phyloP scores from a whole-genome alignment of 2,113 vertebrate species.

The Chamaetylas fuelleborni region DNA sequence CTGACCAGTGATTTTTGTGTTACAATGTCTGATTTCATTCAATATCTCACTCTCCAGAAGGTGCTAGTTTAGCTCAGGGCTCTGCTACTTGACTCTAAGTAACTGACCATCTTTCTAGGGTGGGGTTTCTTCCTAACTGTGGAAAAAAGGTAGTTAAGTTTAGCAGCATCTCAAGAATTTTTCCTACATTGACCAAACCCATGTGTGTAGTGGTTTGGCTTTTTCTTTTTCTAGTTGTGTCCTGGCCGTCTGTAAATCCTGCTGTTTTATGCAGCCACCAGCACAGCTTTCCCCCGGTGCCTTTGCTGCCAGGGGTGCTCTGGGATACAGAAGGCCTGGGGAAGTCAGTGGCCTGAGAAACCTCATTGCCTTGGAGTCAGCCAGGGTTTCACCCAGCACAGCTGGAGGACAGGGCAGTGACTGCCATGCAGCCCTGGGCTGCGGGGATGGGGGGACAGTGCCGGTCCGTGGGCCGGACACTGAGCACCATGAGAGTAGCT shows the following conservation, averaged over 20 bases:
- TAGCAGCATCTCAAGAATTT: slow-evolving; percentile 17
- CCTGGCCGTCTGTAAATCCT: slow-evolving; percentile 9
- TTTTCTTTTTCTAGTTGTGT: neutral
- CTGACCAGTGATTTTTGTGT: slow-evolving; percentile 38
- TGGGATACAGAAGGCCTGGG: neutral
- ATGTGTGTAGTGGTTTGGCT: neutral
- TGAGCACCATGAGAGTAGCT: neutral
- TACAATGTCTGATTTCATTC: slow-evolving; percentile 29
- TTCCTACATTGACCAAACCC: slow-evolving; percentile 75
- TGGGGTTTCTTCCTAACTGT: neutral
- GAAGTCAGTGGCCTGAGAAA: neutral
- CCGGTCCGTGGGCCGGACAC: neutral
- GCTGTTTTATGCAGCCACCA: neutral
- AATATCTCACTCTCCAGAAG: neutral
- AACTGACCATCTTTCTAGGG: slow-evolving; percentile 86
- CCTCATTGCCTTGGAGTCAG: neutral
- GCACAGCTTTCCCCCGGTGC: neutral
- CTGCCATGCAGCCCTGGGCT: neutral
- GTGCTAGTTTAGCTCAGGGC: slow-evolving; percentile 73
- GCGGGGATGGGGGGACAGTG: neutral
- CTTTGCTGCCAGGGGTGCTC: neutral
- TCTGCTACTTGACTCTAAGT: slow-evolving; percentile 82
- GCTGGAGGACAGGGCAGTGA: neutral
- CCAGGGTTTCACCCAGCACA: neutral
- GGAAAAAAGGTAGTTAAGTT: neutral